These are phyloP conservation scores for Alcedo atthis DNA, from an alignment of 2,797 vertebrate species.

Conservation along the genomic window DNA sequence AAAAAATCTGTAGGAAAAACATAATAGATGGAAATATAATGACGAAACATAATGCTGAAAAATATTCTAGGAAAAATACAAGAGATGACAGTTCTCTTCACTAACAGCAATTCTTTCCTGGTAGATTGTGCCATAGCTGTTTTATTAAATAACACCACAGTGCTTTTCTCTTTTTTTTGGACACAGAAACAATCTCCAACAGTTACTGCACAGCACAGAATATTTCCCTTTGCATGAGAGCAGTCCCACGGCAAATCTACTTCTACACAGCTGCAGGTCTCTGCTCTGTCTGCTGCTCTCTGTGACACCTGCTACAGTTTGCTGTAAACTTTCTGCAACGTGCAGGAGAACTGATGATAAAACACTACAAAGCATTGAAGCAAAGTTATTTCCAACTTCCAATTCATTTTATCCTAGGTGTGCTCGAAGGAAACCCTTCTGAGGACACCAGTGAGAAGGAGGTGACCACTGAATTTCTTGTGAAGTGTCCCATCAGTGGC, in stretches of 20 bases:
- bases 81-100: slow-evolving; percentile 25
- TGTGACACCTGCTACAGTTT: slow-evolving; percentile 57
- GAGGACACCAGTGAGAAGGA: slow-evolving; percentile 75
- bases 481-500: slow-evolving; percentile 76
- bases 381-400: slow-evolving; percentile 78
- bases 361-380: slow-evolving; percentile 70
- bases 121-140: not conserved
- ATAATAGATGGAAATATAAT: no score
- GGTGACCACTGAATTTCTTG: slow-evolving; percentile 79
- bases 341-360: slow-evolving; percentile 76
- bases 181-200: not conserved
- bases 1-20: no score
- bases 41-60: no score
- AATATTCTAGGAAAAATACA: slow-evolving; percentile 19
- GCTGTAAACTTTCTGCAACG: slow-evolving; percentile 67
- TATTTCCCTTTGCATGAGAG: slow-evolving; percentile 18
- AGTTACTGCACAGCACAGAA: not conserved
- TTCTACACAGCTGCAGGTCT: slow-evolving; percentile 31
- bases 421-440: slow-evolving; percentile 79
- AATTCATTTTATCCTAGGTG: slow-evolving; percentile 74
- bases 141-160: slow-evolving; percentile 52
- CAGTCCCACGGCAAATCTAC: slow-evolving; percentile 35
- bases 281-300: not conserved
- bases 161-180: slow-evolving; percentile 29
- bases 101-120: slow-evolving; percentile 57